phyloP scores from a whole-genome alignment of 2,888 invertebrate species.

The Macrosiphum euphorbiae region DNA sequence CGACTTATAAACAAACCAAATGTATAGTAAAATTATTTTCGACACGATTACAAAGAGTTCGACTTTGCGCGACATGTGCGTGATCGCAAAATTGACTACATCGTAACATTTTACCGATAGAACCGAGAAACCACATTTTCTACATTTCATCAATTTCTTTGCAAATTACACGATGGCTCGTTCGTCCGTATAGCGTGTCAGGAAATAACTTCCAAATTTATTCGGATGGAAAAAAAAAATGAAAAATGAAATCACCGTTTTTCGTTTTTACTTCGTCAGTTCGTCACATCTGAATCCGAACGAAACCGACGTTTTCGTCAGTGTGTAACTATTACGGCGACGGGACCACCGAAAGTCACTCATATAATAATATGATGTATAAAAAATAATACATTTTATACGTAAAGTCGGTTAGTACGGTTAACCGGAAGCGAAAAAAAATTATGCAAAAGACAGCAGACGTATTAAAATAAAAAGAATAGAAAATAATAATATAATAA shows the following conservation, averaged over 20 bases:
- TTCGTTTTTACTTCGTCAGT: neutral
- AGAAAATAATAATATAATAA: slow-evolving; percentile 38
- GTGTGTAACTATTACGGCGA: slow-evolving; percentile 25
- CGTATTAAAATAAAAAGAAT: slow-evolving; percentile 35
- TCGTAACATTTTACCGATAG: neutral
- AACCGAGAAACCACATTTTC: slow-evolving; percentile 4
- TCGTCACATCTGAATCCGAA: neutral
- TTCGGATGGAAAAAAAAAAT: slow-evolving; percentile 26
- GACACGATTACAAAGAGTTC: neutral
- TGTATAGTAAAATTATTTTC: neutral
- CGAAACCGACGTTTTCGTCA: slow-evolving; percentile 15
- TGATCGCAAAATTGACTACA: slow-evolving; percentile 21
- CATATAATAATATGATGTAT: neutral
- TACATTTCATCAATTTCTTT: slow-evolving; percentile 13
- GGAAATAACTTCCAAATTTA: slow-evolving; percentile 28
- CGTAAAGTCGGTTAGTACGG: slow-evolving; percentile 37
- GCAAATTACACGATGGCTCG: neutral
- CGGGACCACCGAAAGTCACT: neutral
- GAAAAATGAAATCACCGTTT: slow-evolving; percentile 12
- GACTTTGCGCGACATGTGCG: slow-evolving; percentile 28
- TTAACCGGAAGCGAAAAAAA: slow-evolving; percentile 8
- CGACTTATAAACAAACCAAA: neutral
- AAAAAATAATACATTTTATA: neutral
- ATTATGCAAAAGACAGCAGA: slow-evolving; percentile 23
- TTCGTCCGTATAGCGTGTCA: neutral